A percentile compares a stretch with the other conserved stretches of the same genome.
These are phyloP conservation scores for Blastomussa wellsi DNA, from an alignment of 92 coral and sea anemone genomes.

Conservation along the genomic window DNA sequence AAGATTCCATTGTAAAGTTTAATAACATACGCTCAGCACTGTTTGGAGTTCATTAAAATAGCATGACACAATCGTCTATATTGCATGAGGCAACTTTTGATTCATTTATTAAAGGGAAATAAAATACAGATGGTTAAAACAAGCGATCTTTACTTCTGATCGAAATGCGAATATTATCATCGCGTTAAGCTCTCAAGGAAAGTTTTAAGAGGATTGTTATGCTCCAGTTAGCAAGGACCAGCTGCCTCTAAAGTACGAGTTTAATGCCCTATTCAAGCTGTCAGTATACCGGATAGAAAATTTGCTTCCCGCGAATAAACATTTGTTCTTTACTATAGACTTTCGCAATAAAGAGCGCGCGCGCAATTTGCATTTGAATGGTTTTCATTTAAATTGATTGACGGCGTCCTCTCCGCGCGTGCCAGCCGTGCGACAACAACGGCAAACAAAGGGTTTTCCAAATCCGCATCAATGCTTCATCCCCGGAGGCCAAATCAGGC, in stretches of 20 bases:
- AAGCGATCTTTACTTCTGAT: not conserved
- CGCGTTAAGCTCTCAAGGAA: conserved; percentile 27
- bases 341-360: conserved; percentile 59
- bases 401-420: conserved; percentile 79
- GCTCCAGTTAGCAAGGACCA: conserved; percentile 38
- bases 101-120: not conserved
- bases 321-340: conserved; percentile 59
- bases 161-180: conserved; percentile 16
- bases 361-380: conserved; percentile 77
- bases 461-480: conserved; percentile 28
- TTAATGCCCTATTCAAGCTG: conserved; percentile 51
- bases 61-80: not conserved
- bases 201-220: conserved; percentile 20
- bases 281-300: conserved; percentile 39
- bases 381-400: conserved; percentile 58
- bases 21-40: not conserved
- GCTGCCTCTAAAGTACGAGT: conserved; percentile 45
- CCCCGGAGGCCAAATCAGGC: conserved; percentile 37
- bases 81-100: not conserved
- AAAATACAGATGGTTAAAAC: not conserved
- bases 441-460: conserved; percentile 41
- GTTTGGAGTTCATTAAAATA: not conserved
- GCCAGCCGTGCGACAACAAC: conserved; percentile 70
- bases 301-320: conserved; percentile 50
- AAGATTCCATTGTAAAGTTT: conserved; percentile 3